A percentile compares a stretch with the other conserved stretches of the same genome.
phyloP scores from a whole-genome alignment of 2,113 vertebrate species.

The Melanocharis versteri region DNA sequence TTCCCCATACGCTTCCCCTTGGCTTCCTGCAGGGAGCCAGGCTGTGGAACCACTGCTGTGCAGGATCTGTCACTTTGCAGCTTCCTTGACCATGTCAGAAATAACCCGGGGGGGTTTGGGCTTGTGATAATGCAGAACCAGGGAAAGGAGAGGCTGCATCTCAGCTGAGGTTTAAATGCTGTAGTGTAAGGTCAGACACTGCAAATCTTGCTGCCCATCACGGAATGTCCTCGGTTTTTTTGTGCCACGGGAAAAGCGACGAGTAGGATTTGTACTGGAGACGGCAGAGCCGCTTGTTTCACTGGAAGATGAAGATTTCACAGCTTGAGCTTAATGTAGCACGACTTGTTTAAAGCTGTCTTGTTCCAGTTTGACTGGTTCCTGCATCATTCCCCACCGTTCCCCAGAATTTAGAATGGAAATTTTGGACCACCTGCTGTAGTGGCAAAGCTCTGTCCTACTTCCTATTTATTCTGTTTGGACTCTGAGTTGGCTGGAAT shows the following conservation, averaged over 20 bases:
- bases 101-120: background rate
- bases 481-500: background rate
- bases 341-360: background rate
- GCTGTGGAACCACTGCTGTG: background rate
- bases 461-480: background rate
- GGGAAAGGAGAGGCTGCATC: background rate
- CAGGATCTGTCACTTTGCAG: background rate
- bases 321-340: background rate
- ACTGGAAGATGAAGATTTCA: background rate
- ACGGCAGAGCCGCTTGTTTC: background rate
- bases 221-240: background rate
- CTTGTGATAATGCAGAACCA: background rate
- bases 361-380: background rate
- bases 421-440: background rate
- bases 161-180: background rate
- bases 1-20: background rate
- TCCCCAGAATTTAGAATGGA: background rate
- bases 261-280: background rate
- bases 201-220: background rate
- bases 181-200: background rate
- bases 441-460: background rate
- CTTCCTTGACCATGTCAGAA: background rate
- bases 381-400: background rate
- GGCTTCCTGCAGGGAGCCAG: background rate
- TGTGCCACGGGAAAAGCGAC: fast-evolving